Conservation (phyloP, 2,113 vertebrate species). For the Chrysemys picta region DNA sequence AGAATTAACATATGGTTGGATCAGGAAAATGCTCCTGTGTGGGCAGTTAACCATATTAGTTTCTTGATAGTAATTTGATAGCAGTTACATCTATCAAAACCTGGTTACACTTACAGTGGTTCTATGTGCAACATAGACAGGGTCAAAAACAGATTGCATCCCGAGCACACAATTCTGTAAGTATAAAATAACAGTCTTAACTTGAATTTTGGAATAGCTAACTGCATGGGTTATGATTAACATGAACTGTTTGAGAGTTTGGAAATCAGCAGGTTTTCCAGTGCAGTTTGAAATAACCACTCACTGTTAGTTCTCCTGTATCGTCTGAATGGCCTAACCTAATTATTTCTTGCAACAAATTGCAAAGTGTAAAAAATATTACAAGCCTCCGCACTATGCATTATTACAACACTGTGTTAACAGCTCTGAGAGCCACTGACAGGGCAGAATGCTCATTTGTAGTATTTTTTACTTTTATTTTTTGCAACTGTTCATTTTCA, state of each 20-base stretch:
- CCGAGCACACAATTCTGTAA: neutral
- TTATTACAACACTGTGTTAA: neutral
- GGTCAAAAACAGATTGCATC: neutral
- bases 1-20: neutral
- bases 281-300: rapidly evolving
- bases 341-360: neutral
- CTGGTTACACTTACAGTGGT: neutral
- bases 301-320: neutral
- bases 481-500: neutral
- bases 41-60: neutral
- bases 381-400: rapidly evolving
- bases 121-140: neutral
- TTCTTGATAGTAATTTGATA: too few relatives aligned
- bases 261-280: constrained; percentile 29
- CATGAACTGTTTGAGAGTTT: neutral
- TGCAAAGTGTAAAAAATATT: neutral
- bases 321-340: neutral
- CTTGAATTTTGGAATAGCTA: neutral
- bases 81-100: too few relatives aligned
- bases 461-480: neutral
- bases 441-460: neutral
- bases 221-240: neutral
- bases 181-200: neutral
- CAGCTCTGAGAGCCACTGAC: neutral
- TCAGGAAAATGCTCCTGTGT: rapidly evolving